Conservation (phyloP, 2,113 vertebrate species). For the Festucalex cinctus region DNA sequence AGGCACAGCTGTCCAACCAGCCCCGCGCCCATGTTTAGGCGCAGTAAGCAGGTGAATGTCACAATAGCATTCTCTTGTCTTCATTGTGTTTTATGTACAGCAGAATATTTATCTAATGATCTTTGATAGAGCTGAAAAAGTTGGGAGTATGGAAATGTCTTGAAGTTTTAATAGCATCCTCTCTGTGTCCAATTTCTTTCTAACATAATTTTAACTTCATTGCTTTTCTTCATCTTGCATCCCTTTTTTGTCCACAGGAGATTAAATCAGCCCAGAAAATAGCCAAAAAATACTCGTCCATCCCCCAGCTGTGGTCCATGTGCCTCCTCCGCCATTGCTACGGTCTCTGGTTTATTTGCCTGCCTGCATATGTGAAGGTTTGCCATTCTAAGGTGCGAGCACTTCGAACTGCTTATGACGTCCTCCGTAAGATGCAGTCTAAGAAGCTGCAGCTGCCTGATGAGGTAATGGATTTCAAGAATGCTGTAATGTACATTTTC, state of each 20-base stretch:
- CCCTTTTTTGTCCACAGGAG: conserved; percentile 73
- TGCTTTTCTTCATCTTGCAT: background rate
- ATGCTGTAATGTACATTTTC: background rate
- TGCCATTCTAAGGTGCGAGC: conserved; percentile 96
- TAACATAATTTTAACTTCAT: background rate
- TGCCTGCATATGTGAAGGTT: conserved; percentile 89
- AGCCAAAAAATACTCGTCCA: conserved; percentile 88
- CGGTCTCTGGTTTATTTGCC: conserved; percentile 96
- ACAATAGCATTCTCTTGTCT: background rate
- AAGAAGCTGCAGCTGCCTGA: conserved; percentile 94
- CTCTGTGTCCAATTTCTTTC: background rate
- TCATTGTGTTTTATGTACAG: too few species aligned
- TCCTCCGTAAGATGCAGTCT: conserved; percentile 92
- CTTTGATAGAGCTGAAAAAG: too few species aligned
- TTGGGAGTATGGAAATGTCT: too few species aligned
- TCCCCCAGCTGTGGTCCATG: conserved; percentile 97
- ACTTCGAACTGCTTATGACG: conserved; percentile 89
- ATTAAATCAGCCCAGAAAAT: conserved; percentile 94
- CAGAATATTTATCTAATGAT: too few species aligned
- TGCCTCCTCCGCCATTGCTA: conserved; percentile 95
- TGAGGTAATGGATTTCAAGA: conserved; percentile 74
- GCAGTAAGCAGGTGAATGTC: conserved; percentile 89
- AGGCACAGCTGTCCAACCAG: conserved; percentile 87
- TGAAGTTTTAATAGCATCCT: background rate
- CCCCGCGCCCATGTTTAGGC: conserved; percentile 92